Evolutionary conservation across 2,797 vertebrate genomes (phyloP).

Genomic region (Nyctalus aviator): DNA sequence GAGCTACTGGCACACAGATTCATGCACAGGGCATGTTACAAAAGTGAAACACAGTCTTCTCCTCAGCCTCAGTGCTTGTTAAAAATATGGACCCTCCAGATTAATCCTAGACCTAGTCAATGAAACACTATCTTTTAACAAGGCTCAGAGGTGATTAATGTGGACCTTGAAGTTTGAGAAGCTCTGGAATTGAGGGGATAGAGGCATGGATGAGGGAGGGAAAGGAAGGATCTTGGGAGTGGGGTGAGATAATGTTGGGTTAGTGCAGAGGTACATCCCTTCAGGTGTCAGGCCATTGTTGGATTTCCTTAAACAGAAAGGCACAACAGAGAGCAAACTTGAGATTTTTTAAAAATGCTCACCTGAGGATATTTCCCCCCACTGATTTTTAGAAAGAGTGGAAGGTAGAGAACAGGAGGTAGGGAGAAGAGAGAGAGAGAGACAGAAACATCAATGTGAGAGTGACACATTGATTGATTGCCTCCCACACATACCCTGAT

Average conservation of each 20-base stretch:
- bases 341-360: neutral
- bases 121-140: neutral
- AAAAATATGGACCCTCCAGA: neutral
- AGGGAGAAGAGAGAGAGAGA: too few relatives aligned
- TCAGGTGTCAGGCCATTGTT: neutral
- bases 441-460: too few relatives aligned
- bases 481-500: too few relatives aligned
- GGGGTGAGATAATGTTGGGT: neutral
- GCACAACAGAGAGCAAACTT: rapidly evolving
- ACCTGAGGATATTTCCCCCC: too few relatives aligned
- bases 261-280: neutral
- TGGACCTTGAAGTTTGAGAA: neutral
- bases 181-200: neutral
- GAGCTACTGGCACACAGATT: too few relatives aligned
- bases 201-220: rapidly evolving
- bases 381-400: too few relatives aligned
- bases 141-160: neutral
- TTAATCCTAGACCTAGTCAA: neutral
- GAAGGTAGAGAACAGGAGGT: too few relatives aligned
- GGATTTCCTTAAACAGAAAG: neutral
- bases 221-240: neutral
- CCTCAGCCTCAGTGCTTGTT: neutral
- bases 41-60: neutral
- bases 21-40: neutral
- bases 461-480: too few relatives aligned